Evolutionary conservation across 2,888 invertebrate species (phyloP), one percentile per base, ranked within the genome.

Genomic region (Penaeus monodon): DNA sequence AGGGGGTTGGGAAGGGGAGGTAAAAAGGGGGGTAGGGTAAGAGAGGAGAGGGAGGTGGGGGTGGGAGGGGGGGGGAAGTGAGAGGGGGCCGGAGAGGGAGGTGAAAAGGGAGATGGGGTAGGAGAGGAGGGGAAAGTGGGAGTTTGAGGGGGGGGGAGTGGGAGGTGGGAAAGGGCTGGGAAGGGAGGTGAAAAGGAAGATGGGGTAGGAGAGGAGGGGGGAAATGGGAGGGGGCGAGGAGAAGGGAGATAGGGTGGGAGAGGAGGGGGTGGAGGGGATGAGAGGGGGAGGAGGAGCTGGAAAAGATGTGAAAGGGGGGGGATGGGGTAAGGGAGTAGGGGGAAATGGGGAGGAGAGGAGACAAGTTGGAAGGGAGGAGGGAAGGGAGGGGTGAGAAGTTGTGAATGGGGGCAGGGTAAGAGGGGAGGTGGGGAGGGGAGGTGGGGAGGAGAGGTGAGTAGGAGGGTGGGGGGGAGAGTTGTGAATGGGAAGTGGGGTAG

Each of bases 311-410:
- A n/a, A 3, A 3, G 70, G n/a, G 3, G 20, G 70, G 29, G 3
- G 12, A 3, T 22, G 3, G 0, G 29, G 0, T 22, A 14, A 12
- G 14, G 1, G 1, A n/a, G 1, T 1, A 24, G 3, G 1, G n/a
- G 70, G 70, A 1, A 68, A 12, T 1, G 70, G 17, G 57, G 57
- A 2, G 0, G 3, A 14, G 57, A 14, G 1, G 17, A 57, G 17
- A 57, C 2, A 14, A 14, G 57, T 1, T 12, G 17, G 14, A 14
- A 14, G 10, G 57, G 57, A 57, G 57, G 57, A 17, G 57, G 57
- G 57, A 14, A 14, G 57, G 57, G 17, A 14, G 57, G 57, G 0
- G 57, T 14, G 17, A 14, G 17, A 14, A 2, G 17, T 0, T 17
- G 14, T 57, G 57, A 10, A 17, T 8, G 57, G 57, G 57, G 14